phyloP scores from a whole-genome alignment of 2,113 vertebrate genomes.

The Ibidorhyncha struthersii region DNA sequence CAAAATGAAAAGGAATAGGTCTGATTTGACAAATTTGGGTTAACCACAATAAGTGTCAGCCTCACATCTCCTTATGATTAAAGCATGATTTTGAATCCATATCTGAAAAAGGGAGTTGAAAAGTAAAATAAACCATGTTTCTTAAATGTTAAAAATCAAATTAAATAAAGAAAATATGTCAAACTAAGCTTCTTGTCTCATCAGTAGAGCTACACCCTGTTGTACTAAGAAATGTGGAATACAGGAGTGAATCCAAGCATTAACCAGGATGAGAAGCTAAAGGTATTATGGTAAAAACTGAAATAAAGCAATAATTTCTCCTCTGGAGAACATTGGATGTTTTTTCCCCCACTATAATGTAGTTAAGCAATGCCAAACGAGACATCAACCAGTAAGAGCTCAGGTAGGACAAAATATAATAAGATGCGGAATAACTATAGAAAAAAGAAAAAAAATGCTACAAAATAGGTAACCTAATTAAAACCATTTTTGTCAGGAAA shows the following conservation, averaged over 20 bases:
- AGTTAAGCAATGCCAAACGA: not conserved
- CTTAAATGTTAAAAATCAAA: not conserved
- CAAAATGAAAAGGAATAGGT: not conserved
- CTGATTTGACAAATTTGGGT: not conserved
- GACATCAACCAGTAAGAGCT: not conserved
- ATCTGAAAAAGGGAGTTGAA: not conserved
- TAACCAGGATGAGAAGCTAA: not conserved
- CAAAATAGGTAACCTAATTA: not conserved
- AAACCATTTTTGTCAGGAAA: not conserved
- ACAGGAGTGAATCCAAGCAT: not conserved
- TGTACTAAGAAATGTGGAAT: not conserved
- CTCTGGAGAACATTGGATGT: not conserved
- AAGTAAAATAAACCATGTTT: not conserved
- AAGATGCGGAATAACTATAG: not conserved
- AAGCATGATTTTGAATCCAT: not conserved
- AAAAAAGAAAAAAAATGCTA: not conserved
- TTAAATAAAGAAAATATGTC: not conserved
- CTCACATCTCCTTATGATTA: not conserved
- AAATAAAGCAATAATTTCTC: not conserved
- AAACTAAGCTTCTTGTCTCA: not conserved
- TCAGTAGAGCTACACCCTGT: not conserved
- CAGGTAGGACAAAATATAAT: not conserved
- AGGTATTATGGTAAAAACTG: not conserved
- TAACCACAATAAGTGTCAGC: not conserved
- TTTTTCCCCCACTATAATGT: not conserved